Conservation (phyloP, 2,797 vertebrate genomes). For the Enteromius paludinosus region DNA sequence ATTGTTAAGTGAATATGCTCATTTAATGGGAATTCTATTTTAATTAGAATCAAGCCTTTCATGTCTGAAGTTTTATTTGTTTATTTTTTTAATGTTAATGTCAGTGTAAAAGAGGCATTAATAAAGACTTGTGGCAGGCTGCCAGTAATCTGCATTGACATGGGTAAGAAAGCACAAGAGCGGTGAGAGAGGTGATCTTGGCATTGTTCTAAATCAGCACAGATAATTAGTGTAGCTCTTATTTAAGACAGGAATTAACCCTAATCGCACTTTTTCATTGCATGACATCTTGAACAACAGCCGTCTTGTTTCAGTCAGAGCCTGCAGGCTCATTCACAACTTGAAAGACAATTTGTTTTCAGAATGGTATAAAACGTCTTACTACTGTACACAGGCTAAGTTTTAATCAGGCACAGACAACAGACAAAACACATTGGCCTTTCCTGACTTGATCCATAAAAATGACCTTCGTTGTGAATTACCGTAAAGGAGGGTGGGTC, state of each 20-base stretch:
- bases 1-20: constrained; percentile 69
- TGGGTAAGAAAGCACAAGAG: constrained; percentile 46
- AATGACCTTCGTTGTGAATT: constrained; percentile 76
- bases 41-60: neutral
- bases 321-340: neutral
- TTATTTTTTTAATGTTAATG: neutral
- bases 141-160: neutral
- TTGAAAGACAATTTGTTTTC: constrained; percentile 67
- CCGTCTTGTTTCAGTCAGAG: constrained; percentile 53
- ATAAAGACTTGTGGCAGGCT: neutral
- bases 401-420: constrained; percentile 74
- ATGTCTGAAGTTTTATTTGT: neutral
- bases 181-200: constrained; percentile 69
- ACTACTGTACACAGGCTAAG: constrained; percentile 60
- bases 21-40: neutral
- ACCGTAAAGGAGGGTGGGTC: constrained; percentile 49
- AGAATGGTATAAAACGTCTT: neutral
- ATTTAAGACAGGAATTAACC: constrained; percentile 55
- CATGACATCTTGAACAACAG: constrained; percentile 58
- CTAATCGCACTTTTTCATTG: constrained; percentile 59
- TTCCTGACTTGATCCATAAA: constrained; percentile 73
- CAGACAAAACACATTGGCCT: constrained; percentile 61
- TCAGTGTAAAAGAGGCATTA: neutral
- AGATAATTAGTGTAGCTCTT: constrained; percentile 62
- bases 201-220: constrained; percentile 74